These are phyloP conservation scores for Muscicapa striata DNA, from an alignment of 2,797 vertebrate species.

Conservation along the genomic window DNA sequence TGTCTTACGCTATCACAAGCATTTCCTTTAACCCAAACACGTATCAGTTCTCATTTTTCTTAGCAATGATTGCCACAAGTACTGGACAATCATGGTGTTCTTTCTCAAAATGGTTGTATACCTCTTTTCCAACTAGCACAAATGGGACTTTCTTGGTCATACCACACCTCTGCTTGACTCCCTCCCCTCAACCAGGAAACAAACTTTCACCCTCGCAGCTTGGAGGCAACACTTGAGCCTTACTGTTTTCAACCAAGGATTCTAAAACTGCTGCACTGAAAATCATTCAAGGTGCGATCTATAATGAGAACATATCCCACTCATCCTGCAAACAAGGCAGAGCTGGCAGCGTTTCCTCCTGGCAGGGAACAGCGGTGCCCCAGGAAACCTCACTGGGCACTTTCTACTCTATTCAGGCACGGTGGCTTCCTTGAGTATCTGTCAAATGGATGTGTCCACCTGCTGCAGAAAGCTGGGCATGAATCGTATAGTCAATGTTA, in stretches of 20 bases:
- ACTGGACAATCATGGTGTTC: background rate
- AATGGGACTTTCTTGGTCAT: too few species aligned
- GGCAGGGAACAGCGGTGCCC: background rate
- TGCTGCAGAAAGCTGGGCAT: background rate
- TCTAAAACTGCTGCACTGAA: background rate
- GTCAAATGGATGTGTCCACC: background rate
- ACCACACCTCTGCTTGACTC: background rate
- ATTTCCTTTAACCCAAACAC: background rate
- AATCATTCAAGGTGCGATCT: background rate
- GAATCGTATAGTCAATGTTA: background rate
- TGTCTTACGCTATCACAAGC: background rate
- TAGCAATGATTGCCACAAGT: background rate
- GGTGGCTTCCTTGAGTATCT: fast-evolving
- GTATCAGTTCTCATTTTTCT: fast-evolving
- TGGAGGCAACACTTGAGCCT: fast-evolving
- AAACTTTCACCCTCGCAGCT: background rate
- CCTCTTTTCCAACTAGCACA: background rate
- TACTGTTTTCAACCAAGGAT: background rate
- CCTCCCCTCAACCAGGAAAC: background rate
- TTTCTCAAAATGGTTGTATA: background rate
- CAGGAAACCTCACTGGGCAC: background rate
- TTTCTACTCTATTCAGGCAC: background rate
- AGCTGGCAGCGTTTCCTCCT: background rate
- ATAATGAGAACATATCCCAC: fast-evolving
- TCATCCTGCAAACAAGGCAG: background rate